Evolutionary conservation across 2,113 vertebrate species (phyloP).

Genomic region (Leucosticte australis): DNA sequence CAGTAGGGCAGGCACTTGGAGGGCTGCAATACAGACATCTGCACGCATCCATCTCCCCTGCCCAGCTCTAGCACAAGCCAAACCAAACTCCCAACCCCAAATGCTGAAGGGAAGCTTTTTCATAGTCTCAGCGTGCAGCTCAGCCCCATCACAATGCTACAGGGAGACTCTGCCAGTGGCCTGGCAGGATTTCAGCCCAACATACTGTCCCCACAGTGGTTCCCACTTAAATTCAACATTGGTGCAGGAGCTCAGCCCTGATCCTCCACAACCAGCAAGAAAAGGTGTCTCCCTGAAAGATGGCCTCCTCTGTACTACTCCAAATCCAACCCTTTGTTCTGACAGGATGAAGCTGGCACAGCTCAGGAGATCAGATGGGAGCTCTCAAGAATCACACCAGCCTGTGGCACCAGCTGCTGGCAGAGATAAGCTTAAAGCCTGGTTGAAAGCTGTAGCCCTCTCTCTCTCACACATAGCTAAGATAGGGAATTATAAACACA

Average conservation of each 20-base stretch:
- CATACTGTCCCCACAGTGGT: background rate
- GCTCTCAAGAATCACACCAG: background rate
- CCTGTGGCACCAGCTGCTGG: background rate
- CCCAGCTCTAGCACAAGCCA: background rate
- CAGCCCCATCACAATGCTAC: background rate
- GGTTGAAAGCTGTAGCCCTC: background rate
- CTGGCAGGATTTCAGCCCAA: background rate
- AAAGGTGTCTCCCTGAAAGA: background rate
- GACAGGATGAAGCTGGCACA: background rate
- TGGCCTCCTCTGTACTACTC: background rate
- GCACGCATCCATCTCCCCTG: background rate
- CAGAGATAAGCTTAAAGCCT: background rate
- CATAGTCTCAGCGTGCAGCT: rapidly evolving
- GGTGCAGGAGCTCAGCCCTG: background rate
- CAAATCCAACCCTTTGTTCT: background rate
- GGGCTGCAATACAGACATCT: background rate
- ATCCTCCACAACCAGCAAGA: background rate
- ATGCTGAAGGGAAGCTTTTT: background rate
- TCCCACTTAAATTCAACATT: background rate
- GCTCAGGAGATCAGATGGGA: background rate
- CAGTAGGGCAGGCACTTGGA: background rate
- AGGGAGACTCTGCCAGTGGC: background rate
- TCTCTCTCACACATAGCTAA: background rate
- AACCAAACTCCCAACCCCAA: background rate
- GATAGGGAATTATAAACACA: background rate